phyloP scores from a whole-genome alignment of 2,797 vertebrate species.

The Limosa lapponica region DNA sequence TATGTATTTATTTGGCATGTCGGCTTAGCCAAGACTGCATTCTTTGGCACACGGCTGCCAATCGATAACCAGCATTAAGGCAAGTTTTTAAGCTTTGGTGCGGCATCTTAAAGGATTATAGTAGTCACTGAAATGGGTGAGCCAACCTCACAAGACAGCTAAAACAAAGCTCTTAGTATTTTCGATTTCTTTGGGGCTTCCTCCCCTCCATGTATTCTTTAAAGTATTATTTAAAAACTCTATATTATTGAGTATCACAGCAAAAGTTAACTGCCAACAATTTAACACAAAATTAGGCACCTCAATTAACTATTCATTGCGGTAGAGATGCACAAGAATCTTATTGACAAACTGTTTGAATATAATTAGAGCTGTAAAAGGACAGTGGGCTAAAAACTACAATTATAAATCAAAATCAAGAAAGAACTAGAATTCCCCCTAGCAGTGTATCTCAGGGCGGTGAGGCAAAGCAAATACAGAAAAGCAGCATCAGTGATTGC shows the following conservation, averaged over 20 bases:
- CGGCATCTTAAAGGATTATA: neutral
- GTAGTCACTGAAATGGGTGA: neutral
- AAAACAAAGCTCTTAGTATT: neutral
- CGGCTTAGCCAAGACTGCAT: neutral
- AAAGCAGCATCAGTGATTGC: neutral
- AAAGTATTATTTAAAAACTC: neutral
- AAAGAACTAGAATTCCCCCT: neutral
- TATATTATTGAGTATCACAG: neutral
- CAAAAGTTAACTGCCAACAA: neutral
- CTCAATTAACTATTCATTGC: constrained; percentile 12
- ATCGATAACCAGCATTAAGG: neutral
- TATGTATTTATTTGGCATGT: neutral
- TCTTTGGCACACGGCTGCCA: neutral
- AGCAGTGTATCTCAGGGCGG: neutral
- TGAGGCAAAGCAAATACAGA: neutral
- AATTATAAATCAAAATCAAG: neutral
- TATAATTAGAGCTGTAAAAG: constrained; percentile 5
- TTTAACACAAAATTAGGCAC: constrained; percentile 1
- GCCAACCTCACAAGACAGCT: neutral
- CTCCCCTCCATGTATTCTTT: neutral
- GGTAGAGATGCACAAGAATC: neutral
- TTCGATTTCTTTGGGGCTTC: neutral
- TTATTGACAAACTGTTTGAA: neutral
- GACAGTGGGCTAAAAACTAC: neutral
- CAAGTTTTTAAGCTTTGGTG: neutral